phyloP scores from a whole-genome alignment of 2,888 invertebrate genomes.

The Cerastis rubricosa region DNA sequence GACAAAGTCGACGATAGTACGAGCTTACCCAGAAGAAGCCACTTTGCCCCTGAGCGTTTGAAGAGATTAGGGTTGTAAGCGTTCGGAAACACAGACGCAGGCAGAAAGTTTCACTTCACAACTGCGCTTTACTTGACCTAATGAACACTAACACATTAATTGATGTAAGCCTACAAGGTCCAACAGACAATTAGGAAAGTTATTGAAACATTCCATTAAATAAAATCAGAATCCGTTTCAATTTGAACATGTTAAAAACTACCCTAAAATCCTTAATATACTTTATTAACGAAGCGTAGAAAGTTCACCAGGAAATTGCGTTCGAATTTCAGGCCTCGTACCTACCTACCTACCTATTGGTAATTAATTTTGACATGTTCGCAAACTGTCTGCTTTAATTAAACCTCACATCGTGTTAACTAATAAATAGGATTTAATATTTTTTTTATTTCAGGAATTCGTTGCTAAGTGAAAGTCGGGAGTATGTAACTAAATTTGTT shows the following conservation, averaged over 20 bases:
- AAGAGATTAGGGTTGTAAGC: too few relatives aligned
- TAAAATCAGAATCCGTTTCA: not conserved
- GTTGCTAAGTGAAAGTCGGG: not conserved
- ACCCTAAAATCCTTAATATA: not conserved
- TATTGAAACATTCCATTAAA: not conserved
- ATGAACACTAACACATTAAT: not conserved
- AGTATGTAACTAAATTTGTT: not conserved
- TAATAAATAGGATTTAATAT: slow-evolving; percentile 15
- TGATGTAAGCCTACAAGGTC: not conserved
- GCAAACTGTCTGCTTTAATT: slow-evolving; percentile 50
- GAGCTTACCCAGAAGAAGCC: too few relatives aligned
- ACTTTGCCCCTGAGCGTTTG: too few relatives aligned
- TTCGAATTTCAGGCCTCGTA: slow-evolving; percentile 18
- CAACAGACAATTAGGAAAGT: not conserved
- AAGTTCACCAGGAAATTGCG: slow-evolving; percentile 22
- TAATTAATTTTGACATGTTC: slow-evolving; percentile 52
- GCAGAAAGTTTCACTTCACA: too few relatives aligned
- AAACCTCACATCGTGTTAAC: slow-evolving; percentile 33
- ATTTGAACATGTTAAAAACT: not conserved
- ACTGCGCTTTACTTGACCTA: not conserved
- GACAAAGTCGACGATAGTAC: too few relatives aligned
- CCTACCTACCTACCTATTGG: slow-evolving; percentile 31
- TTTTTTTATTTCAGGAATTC: slow-evolving; percentile 6
- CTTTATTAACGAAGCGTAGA: slow-evolving; percentile 14
- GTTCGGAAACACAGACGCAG: too few relatives aligned